phyloP scores from a whole-genome alignment of 2,113 vertebrate genomes.

The Sylvia atricapilla region DNA sequence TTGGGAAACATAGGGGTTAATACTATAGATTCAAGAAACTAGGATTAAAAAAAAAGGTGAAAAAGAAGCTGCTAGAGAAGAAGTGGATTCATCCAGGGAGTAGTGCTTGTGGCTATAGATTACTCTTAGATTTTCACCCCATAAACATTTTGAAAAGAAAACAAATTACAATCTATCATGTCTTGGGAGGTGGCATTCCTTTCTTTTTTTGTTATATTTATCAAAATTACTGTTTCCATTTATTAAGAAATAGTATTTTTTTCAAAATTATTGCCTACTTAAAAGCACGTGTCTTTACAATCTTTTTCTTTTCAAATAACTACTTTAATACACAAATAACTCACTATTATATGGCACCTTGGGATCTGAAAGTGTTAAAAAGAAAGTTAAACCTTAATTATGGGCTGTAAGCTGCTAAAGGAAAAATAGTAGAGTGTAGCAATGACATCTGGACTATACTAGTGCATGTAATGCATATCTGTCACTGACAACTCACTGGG shows the following conservation, averaged over 20 bases:
- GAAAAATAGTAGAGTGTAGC: slow-evolving; percentile 31
- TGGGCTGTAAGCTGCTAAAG: slow-evolving; percentile 38
- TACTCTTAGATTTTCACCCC: not conserved
- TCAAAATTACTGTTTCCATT: slow-evolving; percentile 28
- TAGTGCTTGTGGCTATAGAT: slow-evolving; percentile 37
- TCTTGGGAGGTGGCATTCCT: not conserved
- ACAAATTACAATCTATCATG: slow-evolving; percentile 19
- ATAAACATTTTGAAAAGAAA: slow-evolving; percentile 47
- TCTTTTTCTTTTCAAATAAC: slow-evolving; percentile 31
- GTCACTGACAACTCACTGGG: slow-evolving; percentile 69
- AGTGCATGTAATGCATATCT: slow-evolving; percentile 53
- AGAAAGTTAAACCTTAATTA: slow-evolving; percentile 58
- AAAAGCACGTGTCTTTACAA: not conserved
- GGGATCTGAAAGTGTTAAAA: slow-evolving; percentile 54
- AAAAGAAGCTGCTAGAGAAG: not conserved
- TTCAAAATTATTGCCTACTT: not conserved
- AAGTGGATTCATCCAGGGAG: not conserved
- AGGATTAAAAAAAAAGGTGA: not conserved
- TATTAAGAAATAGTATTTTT: slow-evolving; percentile 20
- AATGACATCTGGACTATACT: slow-evolving; percentile 45
- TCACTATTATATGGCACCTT: not conserved
- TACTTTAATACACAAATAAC: slow-evolving; percentile 32
- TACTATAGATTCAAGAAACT: slow-evolving; percentile 2
- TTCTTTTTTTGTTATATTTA: slow-evolving; percentile 6
- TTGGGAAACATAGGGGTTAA: slow-evolving; percentile 16